Base-by-base conservation (phyloP, 2,888 invertebrate species). In the Drosophila recens region DNA sequence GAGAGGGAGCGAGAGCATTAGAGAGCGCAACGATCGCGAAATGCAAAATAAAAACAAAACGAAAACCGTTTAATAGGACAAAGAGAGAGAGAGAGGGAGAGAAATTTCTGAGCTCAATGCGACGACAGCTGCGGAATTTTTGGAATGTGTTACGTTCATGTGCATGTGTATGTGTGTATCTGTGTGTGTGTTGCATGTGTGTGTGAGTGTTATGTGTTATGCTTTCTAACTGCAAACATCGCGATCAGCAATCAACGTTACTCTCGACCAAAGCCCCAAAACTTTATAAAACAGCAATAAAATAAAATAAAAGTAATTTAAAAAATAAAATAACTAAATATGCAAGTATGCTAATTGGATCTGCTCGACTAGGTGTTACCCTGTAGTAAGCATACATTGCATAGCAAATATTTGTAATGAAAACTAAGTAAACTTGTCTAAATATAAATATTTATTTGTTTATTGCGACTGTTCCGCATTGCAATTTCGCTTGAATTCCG, bases 151-250 rank as follows among this genome's bases (percentile, higher is more conserved):
- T 61, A 23, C 15, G 49, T 49, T n/a, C 43, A 30, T 54, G 17
- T 15, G 15, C 8, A 10, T 27, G n/a, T 27, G 27, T 30, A 15
- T 10, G 9, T 13, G 13, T 53, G 48, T 33, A 6, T 17, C 34
- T 57, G 33, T 56, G 36, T 51, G 36, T 17, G n/a, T 52, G 17
- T 38, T 38, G 13, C 42, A n/a, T 62, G n/a, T 40, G 38, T 40
- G 45, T 53, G 40, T 51, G 51, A 59, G 43, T 34, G 13, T 68
- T 65, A 40, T 73, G 81, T 79, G 87, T 73, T 74, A 86, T 87
- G 84, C 84, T 83, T 83, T 83, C 87, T 84, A 83, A 83, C 79
- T 72, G 82, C 71, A 42, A 80, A 56, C 70, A 82, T 62, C 80
- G 83, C 82, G 68, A 72, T 64, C 68, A 59, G 45, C 54, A 48